Evolutionary conservation across 2,888 invertebrate species (phyloP).

Genomic region (Elmis aenea): DNA sequence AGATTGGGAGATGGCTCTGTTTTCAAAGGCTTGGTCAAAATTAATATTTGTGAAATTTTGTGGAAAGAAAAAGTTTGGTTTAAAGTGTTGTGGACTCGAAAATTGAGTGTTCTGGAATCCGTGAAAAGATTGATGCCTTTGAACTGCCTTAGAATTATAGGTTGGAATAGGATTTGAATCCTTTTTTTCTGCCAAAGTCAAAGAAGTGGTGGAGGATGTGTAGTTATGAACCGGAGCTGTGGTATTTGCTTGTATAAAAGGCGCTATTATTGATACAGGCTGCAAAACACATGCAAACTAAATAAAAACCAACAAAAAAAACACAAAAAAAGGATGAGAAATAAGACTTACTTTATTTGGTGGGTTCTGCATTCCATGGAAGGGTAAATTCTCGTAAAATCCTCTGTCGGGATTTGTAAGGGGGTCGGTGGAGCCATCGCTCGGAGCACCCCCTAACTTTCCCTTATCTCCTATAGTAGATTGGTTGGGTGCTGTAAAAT

Average conservation of each 20-base stretch:
- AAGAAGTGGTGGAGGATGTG: slow-evolving; percentile 15
- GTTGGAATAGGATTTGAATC: slow-evolving; percentile 11
- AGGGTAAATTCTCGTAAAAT: slow-evolving; percentile 91
- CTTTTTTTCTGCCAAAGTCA: slow-evolving; percentile 3
- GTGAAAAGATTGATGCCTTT: slow-evolving; percentile 44
- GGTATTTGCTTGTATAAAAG: slow-evolving; percentile 38
- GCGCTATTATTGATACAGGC: slow-evolving; percentile 59
- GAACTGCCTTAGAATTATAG: slow-evolving; percentile 24
- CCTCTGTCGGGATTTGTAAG: slow-evolving; percentile 77
- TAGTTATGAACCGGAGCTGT: slow-evolving; percentile 19
- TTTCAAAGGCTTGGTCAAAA: slow-evolving; percentile 6
- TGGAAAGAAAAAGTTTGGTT: too few species aligned
- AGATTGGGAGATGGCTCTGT: too few species aligned
- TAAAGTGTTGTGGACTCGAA: not conserved
- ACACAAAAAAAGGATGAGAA: slow-evolving; percentile 26
- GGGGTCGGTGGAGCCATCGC: slow-evolving; percentile 54
- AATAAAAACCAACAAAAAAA: slow-evolving; percentile 37
- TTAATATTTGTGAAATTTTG: not conserved
- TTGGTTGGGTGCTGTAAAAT: slow-evolving; percentile 47
- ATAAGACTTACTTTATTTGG: slow-evolving; percentile 78
- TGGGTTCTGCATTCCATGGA: slow-evolving; percentile 90
- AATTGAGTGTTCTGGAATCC: slow-evolving; percentile 33
- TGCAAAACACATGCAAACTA: slow-evolving; percentile 48
- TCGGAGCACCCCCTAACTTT: slow-evolving; percentile 45
- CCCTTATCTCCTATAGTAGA: slow-evolving; percentile 52